phyloP scores from a whole-genome alignment of 1,140 invertebrate species.

The Drosophila miranda region DNA sequence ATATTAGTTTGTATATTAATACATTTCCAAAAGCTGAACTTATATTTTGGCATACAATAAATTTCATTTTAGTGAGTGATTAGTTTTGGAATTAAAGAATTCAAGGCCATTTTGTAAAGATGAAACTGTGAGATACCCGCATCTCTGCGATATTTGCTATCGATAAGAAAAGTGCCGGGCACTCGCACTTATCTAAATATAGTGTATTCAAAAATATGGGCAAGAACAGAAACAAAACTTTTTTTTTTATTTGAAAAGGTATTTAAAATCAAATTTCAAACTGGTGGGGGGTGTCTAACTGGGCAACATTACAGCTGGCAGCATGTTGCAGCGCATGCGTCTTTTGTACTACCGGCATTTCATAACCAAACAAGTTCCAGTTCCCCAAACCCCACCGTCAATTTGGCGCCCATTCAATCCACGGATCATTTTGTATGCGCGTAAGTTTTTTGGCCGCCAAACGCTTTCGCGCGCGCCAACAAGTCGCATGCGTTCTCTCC shows the following conservation, averaged over 20 bases:
- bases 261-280: too few species aligned
- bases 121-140: too few species aligned
- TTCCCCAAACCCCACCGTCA: background rate
- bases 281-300: too few species aligned
- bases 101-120: too few species aligned
- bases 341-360: slow-evolving; percentile 51
- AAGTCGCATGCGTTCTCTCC: slow-evolving; percentile 67
- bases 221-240: too few species aligned
- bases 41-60: too few species aligned
- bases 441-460: slow-evolving; percentile 36
- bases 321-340: slow-evolving; percentile 51
- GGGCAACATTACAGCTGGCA: slow-evolving; percentile 18
- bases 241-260: too few species aligned
- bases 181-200: background rate
- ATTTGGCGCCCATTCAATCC: slow-evolving; percentile 32
- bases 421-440: slow-evolving; percentile 31
- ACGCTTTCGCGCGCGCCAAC: slow-evolving; percentile 70
- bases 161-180: background rate
- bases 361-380: slow-evolving; percentile 14
- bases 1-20: too few species aligned
- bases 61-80: too few species aligned
- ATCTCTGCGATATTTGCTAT: background rate
- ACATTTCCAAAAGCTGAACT: too few species aligned
- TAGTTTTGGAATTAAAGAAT: too few species aligned
- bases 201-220: too few species aligned